A percentile compares a stretch with the other conserved stretches of the same genome.
phyloP scores from a whole-genome alignment of 2,113 vertebrate genomes.

The Anthoscopus minutus region DNA sequence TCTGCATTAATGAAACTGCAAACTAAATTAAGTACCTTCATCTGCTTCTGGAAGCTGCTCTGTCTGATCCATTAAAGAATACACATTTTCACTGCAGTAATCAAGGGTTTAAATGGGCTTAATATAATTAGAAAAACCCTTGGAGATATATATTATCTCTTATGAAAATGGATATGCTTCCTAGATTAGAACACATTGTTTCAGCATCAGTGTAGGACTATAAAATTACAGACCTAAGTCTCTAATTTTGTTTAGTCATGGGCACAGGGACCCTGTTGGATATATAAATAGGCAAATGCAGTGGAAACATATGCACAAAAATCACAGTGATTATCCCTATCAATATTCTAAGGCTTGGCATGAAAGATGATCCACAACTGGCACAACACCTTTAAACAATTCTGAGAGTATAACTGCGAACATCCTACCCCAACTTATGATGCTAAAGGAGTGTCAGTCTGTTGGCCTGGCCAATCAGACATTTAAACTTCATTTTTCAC shows the following conservation, averaged over 20 bases:
- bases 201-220: background rate
- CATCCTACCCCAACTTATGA: background rate
- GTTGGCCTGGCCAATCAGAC: too few species aligned
- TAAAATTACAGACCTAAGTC: background rate
- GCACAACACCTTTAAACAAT: background rate
- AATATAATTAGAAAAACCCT: conserved; percentile 31
- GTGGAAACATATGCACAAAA: background rate
- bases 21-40: conserved; percentile 26
- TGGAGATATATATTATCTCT: background rate
- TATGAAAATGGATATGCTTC: conserved; percentile 31
- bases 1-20: conserved; percentile 13
- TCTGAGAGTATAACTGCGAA: background rate
- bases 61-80: conserved; percentile 2
- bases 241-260: background rate
- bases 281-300: background rate
- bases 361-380: background rate
- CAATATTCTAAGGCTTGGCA: background rate
- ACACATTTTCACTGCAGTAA: background rate
- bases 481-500: background rate
- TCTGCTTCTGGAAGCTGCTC: background rate
- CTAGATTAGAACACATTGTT: conserved; percentile 5
- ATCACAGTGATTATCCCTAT: background rate
- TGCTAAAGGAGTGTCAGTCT: background rate
- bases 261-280: background rate
- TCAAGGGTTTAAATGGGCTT: conserved; percentile 25